phyloP scores from a whole-genome alignment of 1,140 invertebrate species.

The Coptotermes formosanus region DNA sequence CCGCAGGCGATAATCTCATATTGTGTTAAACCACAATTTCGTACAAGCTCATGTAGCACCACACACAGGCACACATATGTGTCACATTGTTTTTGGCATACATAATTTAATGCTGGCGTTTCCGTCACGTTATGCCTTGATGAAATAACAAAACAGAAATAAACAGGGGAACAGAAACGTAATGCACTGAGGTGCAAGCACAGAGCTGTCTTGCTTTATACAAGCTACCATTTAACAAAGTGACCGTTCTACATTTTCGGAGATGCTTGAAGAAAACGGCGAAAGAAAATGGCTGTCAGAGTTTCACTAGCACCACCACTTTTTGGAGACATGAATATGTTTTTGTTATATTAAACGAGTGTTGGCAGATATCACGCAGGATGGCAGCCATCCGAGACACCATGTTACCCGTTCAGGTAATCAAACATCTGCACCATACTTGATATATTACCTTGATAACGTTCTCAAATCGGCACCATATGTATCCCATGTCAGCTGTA shows the following conservation, averaged over 20 bases:
- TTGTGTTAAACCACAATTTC: not conserved
- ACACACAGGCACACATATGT: not conserved
- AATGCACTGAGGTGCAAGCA: not conserved
- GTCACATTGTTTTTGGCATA: not conserved
- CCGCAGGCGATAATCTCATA: not conserved
- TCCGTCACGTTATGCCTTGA: not conserved
- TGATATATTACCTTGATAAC: no score
- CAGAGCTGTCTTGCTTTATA: not conserved
- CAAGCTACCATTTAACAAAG: not conserved
- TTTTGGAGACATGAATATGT: slow-evolving; percentile 10
- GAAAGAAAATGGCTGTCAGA: not conserved
- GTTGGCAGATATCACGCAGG: no score
- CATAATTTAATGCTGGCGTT: not conserved
- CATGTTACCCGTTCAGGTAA: no score
- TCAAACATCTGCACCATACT: no score
- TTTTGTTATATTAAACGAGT: not conserved
- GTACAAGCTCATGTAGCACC: no score
- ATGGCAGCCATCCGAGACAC: no score
- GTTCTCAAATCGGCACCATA: no score
- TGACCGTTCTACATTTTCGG: not conserved
- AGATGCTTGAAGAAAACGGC: not conserved
- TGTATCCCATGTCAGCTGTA: no score
- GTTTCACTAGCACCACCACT: not conserved
- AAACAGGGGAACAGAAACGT: not conserved
- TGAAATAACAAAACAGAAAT: not conserved